Base-by-base conservation (phyloP, 35 echinoderm and acorn worm genomes). In the Lytechinus pictus region DNA sequence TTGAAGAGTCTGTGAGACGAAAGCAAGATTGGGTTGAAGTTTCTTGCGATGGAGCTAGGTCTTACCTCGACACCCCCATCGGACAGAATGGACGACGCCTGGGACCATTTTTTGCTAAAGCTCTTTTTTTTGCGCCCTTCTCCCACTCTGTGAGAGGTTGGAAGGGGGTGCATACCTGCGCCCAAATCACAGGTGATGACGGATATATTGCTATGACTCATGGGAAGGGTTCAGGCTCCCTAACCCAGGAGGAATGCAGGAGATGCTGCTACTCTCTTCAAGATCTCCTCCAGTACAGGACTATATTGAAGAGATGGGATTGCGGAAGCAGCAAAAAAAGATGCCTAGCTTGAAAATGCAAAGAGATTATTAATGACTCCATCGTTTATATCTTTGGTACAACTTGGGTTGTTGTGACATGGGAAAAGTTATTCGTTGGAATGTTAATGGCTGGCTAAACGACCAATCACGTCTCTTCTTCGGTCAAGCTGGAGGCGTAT, bases 101-200 rank as follows among this genome's bases (percentile, higher is more conserved):
- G 8, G 66, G 66, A 79, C 66, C 66, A 79, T 79, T 60, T 44
- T 44, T 79, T n/a, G 66, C 66, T 24, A 16, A 79, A 79, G 66
- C 14, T 24, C 66, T 79, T 16, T 79, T 72, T 71, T 79, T 79
- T 79, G 66, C 66, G 66, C 52, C 52, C 52, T 90, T 54, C 28
- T 90, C 88, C 88, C 88, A 90, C 29, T 90, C 88, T 90, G 88
- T 90, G 88, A 44, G 54, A 57, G 92, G 92, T 93, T 93, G 92
- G 13, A 93, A 57, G 92, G 92, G 66, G 92, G 92, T 93, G 92
- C 92, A 93, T 93, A 93, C 92, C 92, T 55, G 54, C 28, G 54
- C 92, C 92, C 92, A 93, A 93, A 93, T 93, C 92, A 93, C 92
- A 93, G 92, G 92, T 93, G 92, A 93, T 93, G 92, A 93, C 92